Evolutionary conservation across 2,888 invertebrate species (phyloP).

Genomic region (Drosophila borborema): DNA sequence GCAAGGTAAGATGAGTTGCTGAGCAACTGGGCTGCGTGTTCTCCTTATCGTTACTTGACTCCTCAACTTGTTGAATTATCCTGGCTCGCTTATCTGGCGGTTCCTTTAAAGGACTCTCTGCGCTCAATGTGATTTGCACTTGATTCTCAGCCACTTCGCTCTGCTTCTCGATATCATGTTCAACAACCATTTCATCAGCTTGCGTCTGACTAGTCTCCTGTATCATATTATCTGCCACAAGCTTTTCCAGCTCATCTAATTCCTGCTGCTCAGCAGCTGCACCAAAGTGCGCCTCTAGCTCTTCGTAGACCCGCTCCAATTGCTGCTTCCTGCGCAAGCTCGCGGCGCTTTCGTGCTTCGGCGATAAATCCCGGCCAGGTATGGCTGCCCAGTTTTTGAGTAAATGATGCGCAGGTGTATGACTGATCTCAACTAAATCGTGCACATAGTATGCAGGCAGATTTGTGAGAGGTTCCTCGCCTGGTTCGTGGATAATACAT

Average conservation of each 20-base stretch:
- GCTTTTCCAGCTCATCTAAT: constrained; percentile 51
- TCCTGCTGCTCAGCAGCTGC: constrained; percentile 32
- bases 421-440: constrained; percentile 85
- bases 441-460: constrained; percentile 85
- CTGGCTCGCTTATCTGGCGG: constrained; percentile 61
- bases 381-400: constrained; percentile 88
- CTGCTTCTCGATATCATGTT: constrained; percentile 15
- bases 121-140: background rate
- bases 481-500: constrained; percentile 50
- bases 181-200: background rate
- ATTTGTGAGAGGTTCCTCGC: constrained; percentile 33
- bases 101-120: constrained; percentile 49
- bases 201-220: constrained; percentile 27
- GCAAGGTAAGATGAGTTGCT: constrained; percentile 6
- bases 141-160: background rate
- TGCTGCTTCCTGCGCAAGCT: constrained; percentile 21
- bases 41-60: constrained; percentile 35
- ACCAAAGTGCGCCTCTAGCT: constrained; percentile 63
- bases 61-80: background rate
- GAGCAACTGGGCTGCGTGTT: constrained; percentile 28
- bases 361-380: constrained; percentile 88
- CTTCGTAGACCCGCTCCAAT: constrained; percentile 58
- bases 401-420: constrained; percentile 85
- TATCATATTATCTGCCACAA: constrained; percentile 57
- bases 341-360: constrained; percentile 67